Base-by-base conservation (phyloP, 1,140 invertebrate genomes). In the Atta colombica region DNA sequence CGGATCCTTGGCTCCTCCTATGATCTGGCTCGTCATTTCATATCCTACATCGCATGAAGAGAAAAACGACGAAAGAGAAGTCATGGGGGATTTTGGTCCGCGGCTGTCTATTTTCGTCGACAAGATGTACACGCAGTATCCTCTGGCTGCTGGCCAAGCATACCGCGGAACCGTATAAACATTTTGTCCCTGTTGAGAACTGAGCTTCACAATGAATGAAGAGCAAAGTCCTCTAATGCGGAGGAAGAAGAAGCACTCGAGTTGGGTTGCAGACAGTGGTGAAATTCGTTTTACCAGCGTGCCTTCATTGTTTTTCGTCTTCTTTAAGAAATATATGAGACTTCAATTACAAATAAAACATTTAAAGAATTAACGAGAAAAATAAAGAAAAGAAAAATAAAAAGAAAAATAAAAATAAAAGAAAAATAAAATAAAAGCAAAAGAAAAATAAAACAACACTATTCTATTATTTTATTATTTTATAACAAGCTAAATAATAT, bases 1-100 rank as follows among this genome's bases (percentile, higher is more conserved):
- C n/a, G 31, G 39, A 49, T 58, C 10, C 18, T 25, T 25, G 18
- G 0, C 25, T 21, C 4, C 21, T 51, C 10, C 14, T 35, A 14
- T 1, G n/a, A 4, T 39, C 31, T 49, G 35, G 8, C 61, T 75
- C 35, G 45, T 61, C 68, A 72, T 82, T 75, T 39, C 18, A 45
- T n/a, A 21, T 45, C 21, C 51, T 39, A 81, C 65, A 45, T 84
- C 69, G 80, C 60, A 61, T 39, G 39, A 45, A 63, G 90, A 91
- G 53, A 74, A 91, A 86, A 80, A 90, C 63, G 75, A 91, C 55
- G 72, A 89, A 89, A 69, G 86, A 90, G 90, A 94, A 94, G 88
- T 94, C 94, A 94, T 94, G 94, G 94, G 94, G 93, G 93, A 94
- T 94, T 94, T 94, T 93, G 85, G 89, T 82, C 88, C 87, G 89